Conservation (phyloP, 2,113 vertebrate genomes). For the Condylura cristata region DNA sequence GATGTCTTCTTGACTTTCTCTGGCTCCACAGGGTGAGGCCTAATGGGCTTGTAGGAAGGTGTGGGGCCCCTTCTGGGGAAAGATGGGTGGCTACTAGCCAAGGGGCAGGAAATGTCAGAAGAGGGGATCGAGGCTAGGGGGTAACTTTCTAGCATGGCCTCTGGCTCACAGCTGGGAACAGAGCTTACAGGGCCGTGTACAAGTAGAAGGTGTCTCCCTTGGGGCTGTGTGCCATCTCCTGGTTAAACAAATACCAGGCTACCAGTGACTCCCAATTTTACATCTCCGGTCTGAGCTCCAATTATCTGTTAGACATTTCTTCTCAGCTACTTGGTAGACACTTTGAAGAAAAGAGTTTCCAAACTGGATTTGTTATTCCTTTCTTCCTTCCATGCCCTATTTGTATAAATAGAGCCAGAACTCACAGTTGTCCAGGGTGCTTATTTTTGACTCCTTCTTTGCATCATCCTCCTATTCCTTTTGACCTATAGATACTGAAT, state of each 20-base stretch:
- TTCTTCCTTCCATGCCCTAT: neutral
- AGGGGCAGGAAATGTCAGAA: neutral
- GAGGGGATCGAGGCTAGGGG: too few relatives aligned
- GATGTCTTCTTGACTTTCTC: neutral
- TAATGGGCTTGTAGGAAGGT: neutral
- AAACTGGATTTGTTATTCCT: neutral
- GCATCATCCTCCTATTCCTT: neutral
- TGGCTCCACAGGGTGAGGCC: neutral
- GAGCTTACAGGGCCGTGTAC: neutral
- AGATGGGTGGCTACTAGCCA: neutral
- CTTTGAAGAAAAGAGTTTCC: neutral
- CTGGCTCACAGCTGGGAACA: neutral
- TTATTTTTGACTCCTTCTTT: neutral
- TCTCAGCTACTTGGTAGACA: neutral
- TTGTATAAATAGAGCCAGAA: neutral
- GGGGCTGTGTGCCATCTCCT: neutral
- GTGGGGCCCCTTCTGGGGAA: too few relatives aligned
- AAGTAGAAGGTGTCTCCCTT: neutral
- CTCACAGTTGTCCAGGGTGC: neutral
- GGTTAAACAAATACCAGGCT: neutral
- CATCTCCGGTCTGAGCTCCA: neutral
- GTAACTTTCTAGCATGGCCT: neutral
- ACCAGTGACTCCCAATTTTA: neutral
- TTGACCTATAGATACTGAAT: neutral
- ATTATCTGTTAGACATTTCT: neutral